These are phyloP conservation scores for Oreotrochilus melanogaster DNA, from an alignment of 2,113 vertebrate species.

Conservation along the genomic window DNA sequence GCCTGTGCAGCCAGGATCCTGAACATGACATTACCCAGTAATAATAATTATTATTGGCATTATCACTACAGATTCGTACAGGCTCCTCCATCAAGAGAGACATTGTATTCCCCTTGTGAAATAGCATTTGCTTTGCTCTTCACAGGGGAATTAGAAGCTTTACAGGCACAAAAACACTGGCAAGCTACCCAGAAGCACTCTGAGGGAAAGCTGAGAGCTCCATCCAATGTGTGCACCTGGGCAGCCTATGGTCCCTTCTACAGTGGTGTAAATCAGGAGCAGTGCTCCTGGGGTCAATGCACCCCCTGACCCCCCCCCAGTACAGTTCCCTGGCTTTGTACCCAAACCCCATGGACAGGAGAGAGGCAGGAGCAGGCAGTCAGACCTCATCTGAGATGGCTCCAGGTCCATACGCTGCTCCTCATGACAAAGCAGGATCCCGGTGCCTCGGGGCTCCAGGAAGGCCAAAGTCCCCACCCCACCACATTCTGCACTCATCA, in stretches of 20 bases:
- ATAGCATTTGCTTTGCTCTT: slow-evolving; percentile 37
- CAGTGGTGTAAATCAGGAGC: slow-evolving; percentile 5
- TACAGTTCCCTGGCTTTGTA: slow-evolving; percentile 10
- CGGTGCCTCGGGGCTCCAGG: slow-evolving; percentile 8
- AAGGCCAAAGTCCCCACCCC: slow-evolving; percentile 22
- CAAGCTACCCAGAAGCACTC: background rate
- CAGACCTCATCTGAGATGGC: background rate
- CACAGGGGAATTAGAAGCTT: background rate
- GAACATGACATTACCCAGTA: slow-evolving; percentile 36
- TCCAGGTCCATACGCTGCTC: slow-evolving; percentile 9
- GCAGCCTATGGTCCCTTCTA: background rate
- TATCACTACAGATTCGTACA: background rate
- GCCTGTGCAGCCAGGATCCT: background rate
- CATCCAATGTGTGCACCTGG: background rate
- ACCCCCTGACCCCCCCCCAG: background rate
- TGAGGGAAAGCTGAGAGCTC: background rate
- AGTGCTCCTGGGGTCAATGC: background rate
- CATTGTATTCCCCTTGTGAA: background rate
- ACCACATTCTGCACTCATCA: slow-evolving; percentile 3
- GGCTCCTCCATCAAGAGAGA: background rate
- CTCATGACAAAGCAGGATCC: slow-evolving; percentile 30
- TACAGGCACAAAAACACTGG: background rate
- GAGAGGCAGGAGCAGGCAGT: background rate
- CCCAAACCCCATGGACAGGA: background rate
- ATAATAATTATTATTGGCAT: slow-evolving; percentile 1